Evolutionary conservation across 2,113 vertebrate species (phyloP), one percentile per base, ranked within the genome.

Genomic region (Ochotona curzoniae): DNA sequence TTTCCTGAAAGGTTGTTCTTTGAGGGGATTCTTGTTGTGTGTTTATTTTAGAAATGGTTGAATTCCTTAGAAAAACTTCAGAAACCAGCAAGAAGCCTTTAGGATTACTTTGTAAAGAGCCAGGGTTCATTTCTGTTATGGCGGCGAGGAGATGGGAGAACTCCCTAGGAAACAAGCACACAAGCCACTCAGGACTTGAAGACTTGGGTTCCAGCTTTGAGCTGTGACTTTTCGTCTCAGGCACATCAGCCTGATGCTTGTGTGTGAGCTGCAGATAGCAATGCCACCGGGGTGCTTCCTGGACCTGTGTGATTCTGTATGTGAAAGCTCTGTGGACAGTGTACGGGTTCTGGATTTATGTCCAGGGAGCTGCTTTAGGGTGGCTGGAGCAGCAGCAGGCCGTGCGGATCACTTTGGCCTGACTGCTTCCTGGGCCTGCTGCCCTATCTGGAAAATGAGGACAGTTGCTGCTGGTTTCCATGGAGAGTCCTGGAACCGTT

Each of bases 61-160:
- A 87, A 49, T 93, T 92, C 26, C 23, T 85, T 67, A 66, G 73
- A 78, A 63, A 91, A 75, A n/a, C 67, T 64, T 92, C 47, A 75
- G 4, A n/a, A 93, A 71, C n/a, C 61, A 76, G 73, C 44, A 51
- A 44, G 57, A 49, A n/a, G 89, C 73, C 26, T 90, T 90, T 90
- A 82, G n/a, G 70, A 69, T 83, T 79, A 28, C 63, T 83, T 69
- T 83, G 0, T 71, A 90, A 74, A 64, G 84, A 91, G 25, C 73
- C 51, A 18, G 74, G 63, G 75, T 23, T 49, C 75, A 71, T 79
- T 44, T 44, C 74, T 85, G 21, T 69, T 26, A 8, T 73, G 38
- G 26, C 2, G 61, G 83, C 47, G 51, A 66, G 87, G 49, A 71
- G 64, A 8, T 20, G 89, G 47, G 54, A 81, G 51, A 23, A 74